Conservation (phyloP, 2,797 vertebrate genomes). For the Syndactyla subalaris region DNA sequence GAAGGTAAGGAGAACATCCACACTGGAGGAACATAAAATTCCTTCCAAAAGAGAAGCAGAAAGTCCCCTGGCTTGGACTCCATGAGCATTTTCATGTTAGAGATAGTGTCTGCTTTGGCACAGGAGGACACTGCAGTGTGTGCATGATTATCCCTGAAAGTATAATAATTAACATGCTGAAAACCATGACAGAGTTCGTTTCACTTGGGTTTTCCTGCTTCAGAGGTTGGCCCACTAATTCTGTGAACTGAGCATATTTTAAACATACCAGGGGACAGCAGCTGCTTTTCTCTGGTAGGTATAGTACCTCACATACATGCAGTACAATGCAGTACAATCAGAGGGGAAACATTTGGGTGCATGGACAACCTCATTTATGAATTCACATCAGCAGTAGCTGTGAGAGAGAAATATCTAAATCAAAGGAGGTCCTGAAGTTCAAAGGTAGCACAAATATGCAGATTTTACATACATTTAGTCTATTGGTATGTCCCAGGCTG, state of each 20-base stretch:
- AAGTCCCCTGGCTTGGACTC: not conserved
- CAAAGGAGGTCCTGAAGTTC: not conserved
- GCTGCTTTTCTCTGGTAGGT: not conserved
- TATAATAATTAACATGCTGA: slow-evolving; percentile 11
- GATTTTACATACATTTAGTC: not conserved
- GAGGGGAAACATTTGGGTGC: not conserved
- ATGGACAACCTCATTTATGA: not conserved
- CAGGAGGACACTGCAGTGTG: not conserved
- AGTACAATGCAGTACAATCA: too few relatives aligned
- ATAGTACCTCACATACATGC: accelerated
- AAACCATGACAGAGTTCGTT: not conserved
- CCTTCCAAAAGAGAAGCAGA: slow-evolving; percentile 30
- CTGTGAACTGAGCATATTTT: not conserved
- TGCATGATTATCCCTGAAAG: slow-evolving; percentile 13
- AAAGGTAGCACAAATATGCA: not conserved
- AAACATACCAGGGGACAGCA: not conserved
- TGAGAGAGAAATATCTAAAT: not conserved
- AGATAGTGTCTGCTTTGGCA: not conserved
- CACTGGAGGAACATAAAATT: slow-evolving; percentile 8
- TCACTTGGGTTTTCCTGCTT: not conserved
- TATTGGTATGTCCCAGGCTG: not conserved
- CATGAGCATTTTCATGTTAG: not conserved
- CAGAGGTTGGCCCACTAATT: not conserved
- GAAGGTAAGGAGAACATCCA: not conserved
- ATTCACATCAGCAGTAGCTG: not conserved